phyloP scores from a whole-genome alignment of 2,797 vertebrate species.

The Netta rufina region DNA sequence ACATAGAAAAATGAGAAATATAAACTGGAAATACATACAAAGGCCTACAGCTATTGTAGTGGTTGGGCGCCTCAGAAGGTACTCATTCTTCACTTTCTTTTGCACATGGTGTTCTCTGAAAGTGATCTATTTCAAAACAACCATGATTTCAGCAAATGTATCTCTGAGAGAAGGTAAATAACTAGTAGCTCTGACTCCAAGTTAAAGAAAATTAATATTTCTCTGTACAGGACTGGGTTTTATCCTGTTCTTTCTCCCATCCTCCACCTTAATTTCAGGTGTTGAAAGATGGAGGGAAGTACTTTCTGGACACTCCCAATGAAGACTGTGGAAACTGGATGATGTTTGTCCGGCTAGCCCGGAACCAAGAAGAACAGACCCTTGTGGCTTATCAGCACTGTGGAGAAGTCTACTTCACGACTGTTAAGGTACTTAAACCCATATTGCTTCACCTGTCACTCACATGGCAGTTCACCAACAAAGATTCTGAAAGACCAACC shows the following conservation, averaged over 20 bases:
- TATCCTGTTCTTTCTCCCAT: neutral
- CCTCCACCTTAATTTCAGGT: constrained; percentile 53
- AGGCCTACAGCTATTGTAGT: constrained; percentile 10
- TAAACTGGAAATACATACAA: constrained; percentile 57
- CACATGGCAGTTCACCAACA: neutral
- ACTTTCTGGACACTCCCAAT: constrained; percentile 73
- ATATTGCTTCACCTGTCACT: neutral
- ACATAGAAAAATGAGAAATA: constrained; percentile 56
- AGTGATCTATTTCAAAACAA: neutral
- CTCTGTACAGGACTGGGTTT: neutral
- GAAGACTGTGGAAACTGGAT: constrained; percentile 76
- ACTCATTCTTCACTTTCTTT: neutral
- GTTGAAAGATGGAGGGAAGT: constrained; percentile 68
- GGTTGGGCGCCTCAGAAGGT: neutral
- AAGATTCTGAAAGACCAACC: neutral
- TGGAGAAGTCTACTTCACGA: constrained; percentile 74
- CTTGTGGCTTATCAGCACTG: constrained; percentile 74
- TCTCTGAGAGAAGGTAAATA: neutral
- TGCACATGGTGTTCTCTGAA: neutral
- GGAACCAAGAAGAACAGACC: constrained; percentile 72
- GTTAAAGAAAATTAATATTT: neutral
- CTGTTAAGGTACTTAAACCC: constrained; percentile 64
- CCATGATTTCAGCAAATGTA: neutral
- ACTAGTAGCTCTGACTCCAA: neutral
- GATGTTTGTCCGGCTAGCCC: constrained; percentile 74